A percentile compares a stretch with the other conserved stretches of the same genome.
Conservation (phyloP, 2,888 invertebrate species). For the Drosophila birchii region DNA sequence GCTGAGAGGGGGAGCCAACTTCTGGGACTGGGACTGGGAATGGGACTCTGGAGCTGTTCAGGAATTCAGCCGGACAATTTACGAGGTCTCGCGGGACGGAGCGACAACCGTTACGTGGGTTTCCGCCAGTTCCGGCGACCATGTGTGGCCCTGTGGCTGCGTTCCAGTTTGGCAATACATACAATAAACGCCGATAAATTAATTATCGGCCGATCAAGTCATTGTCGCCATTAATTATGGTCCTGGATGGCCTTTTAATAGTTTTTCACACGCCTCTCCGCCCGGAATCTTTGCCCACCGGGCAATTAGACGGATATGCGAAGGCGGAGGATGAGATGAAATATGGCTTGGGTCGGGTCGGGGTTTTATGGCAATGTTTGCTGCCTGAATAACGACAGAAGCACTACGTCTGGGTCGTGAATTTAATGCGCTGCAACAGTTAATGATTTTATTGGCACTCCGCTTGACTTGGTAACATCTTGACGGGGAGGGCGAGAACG, state of each 20-base stretch:
- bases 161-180: slow-evolving; percentile 31
- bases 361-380: slow-evolving; percentile 67
- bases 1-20: slow-evolving; percentile 6
- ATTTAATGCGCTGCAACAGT: slow-evolving; percentile 75
- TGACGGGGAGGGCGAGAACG: neutral
- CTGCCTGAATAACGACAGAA: slow-evolving; percentile 46
- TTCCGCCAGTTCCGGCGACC: slow-evolving; percentile 11
- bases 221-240: slow-evolving; percentile 73
- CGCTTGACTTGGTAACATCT: slow-evolving; percentile 45
- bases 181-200: slow-evolving; percentile 71
- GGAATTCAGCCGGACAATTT: slow-evolving; percentile 36
- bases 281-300: slow-evolving; percentile 17
- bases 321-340: slow-evolving; percentile 20
- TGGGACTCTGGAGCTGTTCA: slow-evolving; percentile 17
- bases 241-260: slow-evolving; percentile 60
- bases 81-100: slow-evolving; percentile 37
- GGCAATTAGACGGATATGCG: slow-evolving; percentile 58
- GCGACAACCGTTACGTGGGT: slow-evolving; percentile 21
- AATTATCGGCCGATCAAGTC: slow-evolving; percentile 75
- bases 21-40: slow-evolving; percentile 6
- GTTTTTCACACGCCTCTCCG: slow-evolving; percentile 47
- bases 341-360: slow-evolving; percentile 43
- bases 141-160: slow-evolving; percentile 11
- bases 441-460: slow-evolving; percentile 78
- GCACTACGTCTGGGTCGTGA: slow-evolving; percentile 48